Evolutionary conservation across 1,140 invertebrate genomes (phyloP).

Genomic region (Gonioctena quinquepunctata): DNA sequence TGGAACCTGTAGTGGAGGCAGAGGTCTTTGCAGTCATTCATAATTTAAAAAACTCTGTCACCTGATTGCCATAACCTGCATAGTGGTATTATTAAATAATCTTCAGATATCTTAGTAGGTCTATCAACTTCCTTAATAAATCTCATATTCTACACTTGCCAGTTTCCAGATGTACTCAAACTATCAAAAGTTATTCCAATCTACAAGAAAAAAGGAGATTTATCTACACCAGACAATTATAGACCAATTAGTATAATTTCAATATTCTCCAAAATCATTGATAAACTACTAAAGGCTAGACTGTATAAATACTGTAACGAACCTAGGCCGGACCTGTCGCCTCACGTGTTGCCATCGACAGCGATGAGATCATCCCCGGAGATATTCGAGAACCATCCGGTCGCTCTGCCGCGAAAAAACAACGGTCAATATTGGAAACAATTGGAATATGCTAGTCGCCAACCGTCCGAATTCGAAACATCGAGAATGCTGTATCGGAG

Average conservation of each 20-base stretch:
- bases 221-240: neutral
- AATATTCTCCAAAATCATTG: neutral
- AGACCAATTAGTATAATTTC: too few relatives aligned
- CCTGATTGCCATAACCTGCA: neutral
- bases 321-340: too few relatives aligned
- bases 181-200: neutral
- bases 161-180: neutral
- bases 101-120: neutral
- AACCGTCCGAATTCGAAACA: too few relatives aligned
- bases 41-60: neutral
- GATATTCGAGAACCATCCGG: too few relatives aligned
- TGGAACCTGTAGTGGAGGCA: neutral
- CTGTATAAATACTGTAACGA: too few relatives aligned
- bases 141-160: neutral
- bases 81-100: neutral
- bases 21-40: neutral
- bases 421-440: too few relatives aligned
- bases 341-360: too few relatives aligned
- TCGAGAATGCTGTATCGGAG: too few relatives aligned
- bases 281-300: too few relatives aligned
- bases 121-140: neutral
- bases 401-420: too few relatives aligned
- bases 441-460: too few relatives aligned
- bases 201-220: neutral
- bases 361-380: too few relatives aligned